These are phyloP conservation scores for Himalopsyche tibetana DNA, from an alignment of 2,888 invertebrate species.

Conservation along the genomic window DNA sequence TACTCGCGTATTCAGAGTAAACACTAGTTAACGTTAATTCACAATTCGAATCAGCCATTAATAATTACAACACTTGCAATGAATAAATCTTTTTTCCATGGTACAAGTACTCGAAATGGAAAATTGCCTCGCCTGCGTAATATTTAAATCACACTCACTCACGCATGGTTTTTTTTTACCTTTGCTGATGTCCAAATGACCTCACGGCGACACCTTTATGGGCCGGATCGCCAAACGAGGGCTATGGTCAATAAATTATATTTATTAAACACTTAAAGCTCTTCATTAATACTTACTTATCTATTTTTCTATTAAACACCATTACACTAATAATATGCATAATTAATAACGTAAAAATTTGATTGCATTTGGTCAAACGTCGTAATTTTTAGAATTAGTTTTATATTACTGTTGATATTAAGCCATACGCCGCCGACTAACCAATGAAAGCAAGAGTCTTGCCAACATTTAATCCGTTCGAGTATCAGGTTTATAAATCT, in stretches of 20 bases:
- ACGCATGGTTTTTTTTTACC: conserved; percentile 39
- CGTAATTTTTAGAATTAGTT: too few relatives aligned
- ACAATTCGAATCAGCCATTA: background rate
- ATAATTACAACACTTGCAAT: conserved; percentile 31
- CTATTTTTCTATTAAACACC: background rate
- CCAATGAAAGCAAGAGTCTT: too few relatives aligned
- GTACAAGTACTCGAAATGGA: background rate
- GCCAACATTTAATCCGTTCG: too few relatives aligned
- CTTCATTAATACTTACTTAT: background rate
- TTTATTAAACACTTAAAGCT: background rate
- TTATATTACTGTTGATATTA: too few relatives aligned
- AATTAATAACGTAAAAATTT: too few relatives aligned
- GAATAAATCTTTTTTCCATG: background rate
- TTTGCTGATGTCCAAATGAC: conserved; percentile 10
- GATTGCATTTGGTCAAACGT: too few relatives aligned
- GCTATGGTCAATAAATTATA: background rate
- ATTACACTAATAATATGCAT: too few relatives aligned
- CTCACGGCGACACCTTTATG: background rate
- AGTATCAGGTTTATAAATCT: too few relatives aligned
- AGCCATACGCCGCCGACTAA: too few relatives aligned
- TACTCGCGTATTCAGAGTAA: too few relatives aligned
- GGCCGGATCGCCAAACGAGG: background rate
- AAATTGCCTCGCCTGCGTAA: conserved; percentile 25
- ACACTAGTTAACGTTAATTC: too few relatives aligned
- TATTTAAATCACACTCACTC: conserved; percentile 18